These are phyloP conservation scores for Bombycilla garrulus DNA, from an alignment of 2,113 vertebrate species.

Conservation along the genomic window DNA sequence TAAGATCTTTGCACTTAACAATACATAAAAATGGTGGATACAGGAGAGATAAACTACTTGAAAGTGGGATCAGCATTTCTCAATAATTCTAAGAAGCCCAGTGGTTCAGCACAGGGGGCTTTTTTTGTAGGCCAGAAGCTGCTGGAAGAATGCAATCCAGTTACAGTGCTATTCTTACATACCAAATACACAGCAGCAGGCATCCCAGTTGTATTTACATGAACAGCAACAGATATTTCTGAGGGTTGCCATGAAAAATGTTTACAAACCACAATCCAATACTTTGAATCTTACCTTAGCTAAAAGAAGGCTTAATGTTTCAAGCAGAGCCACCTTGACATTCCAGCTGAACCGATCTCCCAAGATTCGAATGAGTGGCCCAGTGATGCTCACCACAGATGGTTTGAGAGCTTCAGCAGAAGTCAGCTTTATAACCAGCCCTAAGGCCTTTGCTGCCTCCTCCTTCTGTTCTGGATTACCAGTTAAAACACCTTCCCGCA, in stretches of 20 bases:
- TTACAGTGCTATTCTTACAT: not conserved
- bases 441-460: conserved; percentile 93
- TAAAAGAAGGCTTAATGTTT: conserved; percentile 92
- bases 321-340: conserved; percentile 92
- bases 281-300: conserved; percentile 81
- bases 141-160: not conserved
- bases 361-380: conserved; percentile 94
- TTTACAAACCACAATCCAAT: not conserved
- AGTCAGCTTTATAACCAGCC: conserved; percentile 91
- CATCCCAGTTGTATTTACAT: not conserved
- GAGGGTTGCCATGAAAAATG: not conserved
- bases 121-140: not conserved
- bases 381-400: conserved; percentile 95
- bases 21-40: not conserved
- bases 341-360: conserved; percentile 95
- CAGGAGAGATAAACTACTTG: not conserved
- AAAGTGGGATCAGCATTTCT: not conserved
- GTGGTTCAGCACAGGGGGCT: not conserved
- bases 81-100: not conserved
- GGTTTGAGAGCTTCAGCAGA: conserved; percentile 93
- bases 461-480: conserved; percentile 97
- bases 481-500: conserved; percentile 93
- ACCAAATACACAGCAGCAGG: not conserved
- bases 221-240: not conserved
- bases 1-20: not conserved